Evolutionary conservation across 2,113 vertebrate species (phyloP).

Genomic region (Canis aureus): DNA sequence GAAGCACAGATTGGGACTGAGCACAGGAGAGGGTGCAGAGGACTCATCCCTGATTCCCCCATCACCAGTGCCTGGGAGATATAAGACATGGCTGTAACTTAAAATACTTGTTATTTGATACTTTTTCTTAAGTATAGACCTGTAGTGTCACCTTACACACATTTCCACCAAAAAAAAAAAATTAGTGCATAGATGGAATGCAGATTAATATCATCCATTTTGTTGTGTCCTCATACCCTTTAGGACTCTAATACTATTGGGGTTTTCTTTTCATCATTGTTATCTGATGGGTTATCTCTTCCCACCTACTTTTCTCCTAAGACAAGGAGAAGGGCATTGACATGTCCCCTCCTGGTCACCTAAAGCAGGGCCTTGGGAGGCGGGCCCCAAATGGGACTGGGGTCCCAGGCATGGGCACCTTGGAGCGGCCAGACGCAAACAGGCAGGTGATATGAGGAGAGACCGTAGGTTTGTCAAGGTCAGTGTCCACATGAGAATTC

Average conservation of each 20-base stretch:
- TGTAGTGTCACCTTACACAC: background rate
- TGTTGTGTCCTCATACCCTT: background rate
- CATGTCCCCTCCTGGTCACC: background rate
- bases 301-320: background rate
- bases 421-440: too few relatives aligned
- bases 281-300: background rate
- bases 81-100: background rate
- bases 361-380: background rate
- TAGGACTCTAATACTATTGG: background rate
- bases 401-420: fast-evolving
- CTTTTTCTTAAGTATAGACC: background rate
- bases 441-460: background rate
- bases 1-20: background rate
- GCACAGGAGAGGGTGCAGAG: background rate
- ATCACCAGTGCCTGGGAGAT: background rate
- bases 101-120: background rate
- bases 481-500: background rate
- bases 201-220: background rate
- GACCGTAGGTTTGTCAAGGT: background rate
- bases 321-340: background rate
- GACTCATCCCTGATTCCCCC: background rate
- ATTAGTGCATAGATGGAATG: background rate
- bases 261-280: background rate
- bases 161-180: background rate
- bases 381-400: background rate